phyloP scores from a whole-genome alignment of 2,888 invertebrate genomes.

The Drosophila lacicola region DNA sequence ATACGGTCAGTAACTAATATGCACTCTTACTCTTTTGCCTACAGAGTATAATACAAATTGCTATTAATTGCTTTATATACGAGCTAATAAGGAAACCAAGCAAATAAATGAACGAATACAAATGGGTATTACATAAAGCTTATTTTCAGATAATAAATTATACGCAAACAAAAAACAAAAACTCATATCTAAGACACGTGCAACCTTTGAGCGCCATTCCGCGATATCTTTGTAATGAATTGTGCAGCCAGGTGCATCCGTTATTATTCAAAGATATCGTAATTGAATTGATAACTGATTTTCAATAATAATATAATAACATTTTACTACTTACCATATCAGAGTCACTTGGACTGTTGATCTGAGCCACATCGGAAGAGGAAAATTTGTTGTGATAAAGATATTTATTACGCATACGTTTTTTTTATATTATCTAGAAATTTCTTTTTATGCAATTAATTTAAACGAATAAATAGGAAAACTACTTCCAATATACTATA shows the following conservation, averaged over 20 bases:
- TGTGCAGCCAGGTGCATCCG: conserved; percentile 4
- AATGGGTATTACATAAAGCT: background rate
- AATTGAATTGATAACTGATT: conserved; percentile 4
- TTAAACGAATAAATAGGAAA: conserved; percentile 1
- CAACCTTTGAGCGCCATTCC: conserved; percentile 2
- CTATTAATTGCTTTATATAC: background rate
- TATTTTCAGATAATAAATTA: background rate
- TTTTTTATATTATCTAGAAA: conserved; percentile 5
- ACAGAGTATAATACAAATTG: background rate
- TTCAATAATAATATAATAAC: background rate
- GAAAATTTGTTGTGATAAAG: background rate
- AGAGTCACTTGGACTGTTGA: background rate
- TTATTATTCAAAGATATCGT: conserved; percentile 1
- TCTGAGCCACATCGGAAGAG: background rate
- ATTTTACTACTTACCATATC: background rate
- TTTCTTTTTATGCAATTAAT: conserved; percentile 6
- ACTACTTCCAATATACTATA: background rate
- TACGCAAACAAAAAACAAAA: background rate
- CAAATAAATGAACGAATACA: background rate
- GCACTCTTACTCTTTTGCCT: too few species aligned
- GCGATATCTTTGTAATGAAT: background rate
- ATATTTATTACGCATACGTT: conserved; percentile 1
- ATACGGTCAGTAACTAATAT: too few species aligned
- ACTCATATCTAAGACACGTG: too few species aligned
- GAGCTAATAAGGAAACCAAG: background rate